Evolutionary conservation across 2,113 vertebrate genomes (phyloP).

Genomic region (Ahaetulla prasina): DNA sequence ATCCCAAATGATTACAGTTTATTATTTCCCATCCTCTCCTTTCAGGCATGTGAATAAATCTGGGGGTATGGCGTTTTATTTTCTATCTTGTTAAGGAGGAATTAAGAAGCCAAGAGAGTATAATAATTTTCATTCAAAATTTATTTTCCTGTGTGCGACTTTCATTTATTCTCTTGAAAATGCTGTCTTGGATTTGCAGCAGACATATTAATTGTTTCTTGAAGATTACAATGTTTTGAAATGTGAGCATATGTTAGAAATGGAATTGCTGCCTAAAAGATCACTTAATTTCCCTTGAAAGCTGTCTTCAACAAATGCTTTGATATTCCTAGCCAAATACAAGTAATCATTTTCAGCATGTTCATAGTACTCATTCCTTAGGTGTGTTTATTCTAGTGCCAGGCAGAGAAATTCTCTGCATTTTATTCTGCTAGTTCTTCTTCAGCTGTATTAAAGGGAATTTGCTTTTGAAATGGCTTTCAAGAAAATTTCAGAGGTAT

Average conservation of each 20-base stretch:
- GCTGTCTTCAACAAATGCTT: background rate
- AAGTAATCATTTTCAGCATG: background rate
- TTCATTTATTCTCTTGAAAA: slow-evolving; percentile 5
- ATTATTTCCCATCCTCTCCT: background rate
- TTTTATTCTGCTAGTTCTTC: background rate
- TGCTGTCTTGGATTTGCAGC: background rate
- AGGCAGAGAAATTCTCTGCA: background rate
- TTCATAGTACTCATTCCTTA: background rate
- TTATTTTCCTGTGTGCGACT: background rate
- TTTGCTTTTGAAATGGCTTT: background rate
- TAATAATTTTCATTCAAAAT: background rate
- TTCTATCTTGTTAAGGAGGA: background rate
- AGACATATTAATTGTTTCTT: background rate
- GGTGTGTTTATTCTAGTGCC: background rate
- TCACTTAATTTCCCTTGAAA: background rate
- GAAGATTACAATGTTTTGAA: slow-evolving; percentile 7
- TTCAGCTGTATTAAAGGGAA: background rate
- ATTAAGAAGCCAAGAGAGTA: background rate
- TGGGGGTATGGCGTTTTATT: background rate
- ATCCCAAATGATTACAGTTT: background rate
- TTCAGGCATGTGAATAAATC: background rate
- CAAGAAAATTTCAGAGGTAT: background rate
- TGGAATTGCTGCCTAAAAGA: slow-evolving; percentile 3
- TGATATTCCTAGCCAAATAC: background rate
- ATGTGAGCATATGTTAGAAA: slow-evolving; percentile 13